Evolutionary conservation across 2,797 vertebrate species (phyloP), one percentile per base, ranked within the genome.

Genomic region (Enteromius mattozi): DNA sequence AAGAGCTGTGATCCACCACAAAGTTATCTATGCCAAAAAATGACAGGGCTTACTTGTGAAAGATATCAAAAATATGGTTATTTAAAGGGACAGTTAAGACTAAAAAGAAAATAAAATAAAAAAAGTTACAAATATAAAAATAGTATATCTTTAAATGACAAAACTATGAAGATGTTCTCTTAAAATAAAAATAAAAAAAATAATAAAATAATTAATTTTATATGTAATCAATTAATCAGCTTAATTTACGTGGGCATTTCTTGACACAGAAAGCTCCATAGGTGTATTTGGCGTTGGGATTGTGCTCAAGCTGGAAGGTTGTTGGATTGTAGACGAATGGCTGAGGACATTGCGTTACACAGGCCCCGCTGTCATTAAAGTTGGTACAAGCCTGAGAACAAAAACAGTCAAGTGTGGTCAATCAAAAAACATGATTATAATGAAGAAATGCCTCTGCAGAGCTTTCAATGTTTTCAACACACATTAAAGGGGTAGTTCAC

Each of bases 231-330:
- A 16, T 40, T n/a, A 49, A 45, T 63, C 3, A n/a, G 4, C 42
- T 1, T 47, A 4, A 83, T 85, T 85, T 93, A 99, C 98, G 96
- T 72, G 98, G 98, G 83, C 98, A 99, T 89, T 98, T 99, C 89
- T 98, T 98, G 88, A 99, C 97, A 30, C 98, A 99, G 92, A 99
- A 99, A 9, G 98, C 97, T 90, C 98, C 98, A 2, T 99, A 99
- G 6, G 97, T 99, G 91, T 99, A 99, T 91, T 98, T 99, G 71
- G 97, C 97, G 1, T 97, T 96, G 76, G 97, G 97, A 61, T 99
- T 99, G 90, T 97, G 97, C 69, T 99, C 97, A 92, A 99, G 92
- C 37, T 99, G 98, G 92, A 99, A 99, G 63, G 97, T 97, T 82
- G 96, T 98, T 24, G 97, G 96, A 90, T 98, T 99, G 95, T 99